phyloP scores from a whole-genome alignment of 1,140 invertebrate genomes.

The Lepidurus arcticus region DNA sequence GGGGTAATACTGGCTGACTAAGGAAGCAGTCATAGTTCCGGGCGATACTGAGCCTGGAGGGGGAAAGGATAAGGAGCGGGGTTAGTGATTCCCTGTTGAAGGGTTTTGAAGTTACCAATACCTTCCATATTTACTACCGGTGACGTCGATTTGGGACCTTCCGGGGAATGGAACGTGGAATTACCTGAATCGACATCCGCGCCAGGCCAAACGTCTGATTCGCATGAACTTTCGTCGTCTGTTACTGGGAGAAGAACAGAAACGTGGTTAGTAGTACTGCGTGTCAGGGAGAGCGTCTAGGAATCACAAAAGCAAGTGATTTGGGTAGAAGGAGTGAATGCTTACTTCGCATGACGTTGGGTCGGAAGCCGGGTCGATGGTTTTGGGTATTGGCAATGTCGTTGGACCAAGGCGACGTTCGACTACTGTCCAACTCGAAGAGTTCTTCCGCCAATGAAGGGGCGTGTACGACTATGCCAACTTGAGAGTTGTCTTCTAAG shows the following conservation, averaged over 20 bases:
- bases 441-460: slow-evolving; percentile 66
- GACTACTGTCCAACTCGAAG: slow-evolving; percentile 38
- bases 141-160: slow-evolving; percentile 71
- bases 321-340: neutral
- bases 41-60: slow-evolving; percentile 41
- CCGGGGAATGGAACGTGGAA: slow-evolving; percentile 81
- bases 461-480: slow-evolving; percentile 7
- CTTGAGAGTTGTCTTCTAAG: neutral
- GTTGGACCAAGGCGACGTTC: neutral
- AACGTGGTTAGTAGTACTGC: neutral
- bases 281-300: neutral
- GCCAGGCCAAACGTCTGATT: slow-evolving; percentile 72
- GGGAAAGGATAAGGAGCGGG: neutral
- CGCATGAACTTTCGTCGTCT: slow-evolving; percentile 74
- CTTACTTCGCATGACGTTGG: slow-evolving; percentile 13
- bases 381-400: slow-evolving; percentile 1
- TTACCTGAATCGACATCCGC: slow-evolving; percentile 76
- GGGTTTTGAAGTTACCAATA: slow-evolving; percentile 33
- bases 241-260: slow-evolving; percentile 40
- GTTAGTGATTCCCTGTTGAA: neutral
- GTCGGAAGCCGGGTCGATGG: slow-evolving; percentile 7
- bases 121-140: slow-evolving; percentile 48
- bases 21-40: slow-evolving; percentile 36
- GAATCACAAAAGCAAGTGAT: too few species aligned
- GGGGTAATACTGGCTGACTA: slow-evolving; percentile 42